Evolutionary conservation across 2,888 invertebrate species (phyloP).

Genomic region (Yponomeuta evonymella): DNA sequence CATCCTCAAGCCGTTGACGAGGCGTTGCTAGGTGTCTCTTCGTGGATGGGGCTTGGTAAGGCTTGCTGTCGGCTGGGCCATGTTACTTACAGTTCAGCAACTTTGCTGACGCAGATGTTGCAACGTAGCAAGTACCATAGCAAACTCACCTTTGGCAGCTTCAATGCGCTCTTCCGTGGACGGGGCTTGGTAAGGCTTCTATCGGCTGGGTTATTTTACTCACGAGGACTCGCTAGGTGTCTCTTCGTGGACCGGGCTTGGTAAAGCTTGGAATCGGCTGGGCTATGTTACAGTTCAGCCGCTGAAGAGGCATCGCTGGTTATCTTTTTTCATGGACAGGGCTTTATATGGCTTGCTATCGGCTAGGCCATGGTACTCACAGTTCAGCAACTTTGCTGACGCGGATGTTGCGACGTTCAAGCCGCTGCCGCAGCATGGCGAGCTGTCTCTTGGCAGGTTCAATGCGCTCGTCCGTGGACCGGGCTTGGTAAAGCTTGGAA

Average conservation of each 20-base stretch:
- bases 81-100: slow-evolving; percentile 93
- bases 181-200: slow-evolving; percentile 19
- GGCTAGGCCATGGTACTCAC: slow-evolving; percentile 74
- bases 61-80: no score
- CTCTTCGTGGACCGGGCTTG: slow-evolving; percentile 45
- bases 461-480: slow-evolving; percentile 43
- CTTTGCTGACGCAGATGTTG: slow-evolving; percentile 94
- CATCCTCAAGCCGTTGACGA: slow-evolving; percentile 88
- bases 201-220: no score
- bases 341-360: no score
- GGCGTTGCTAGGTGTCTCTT: slow-evolving; percentile 83
- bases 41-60: slow-evolving; percentile 32
- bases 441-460: slow-evolving; percentile 82
- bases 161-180: slow-evolving; percentile 41
- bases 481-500: slow-evolving; percentile 12
- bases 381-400: slow-evolving; percentile 96
- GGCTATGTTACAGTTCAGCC: slow-evolving; percentile 86
- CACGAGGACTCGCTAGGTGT: slow-evolving; percentile 83
- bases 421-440: slow-evolving; percentile 81
- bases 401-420: slow-evolving; percentile 92
- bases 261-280: no score
- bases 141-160: slow-evolving; percentile 89
- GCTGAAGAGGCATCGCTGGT: slow-evolving; percentile 83
- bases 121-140: slow-evolving; percentile 82
- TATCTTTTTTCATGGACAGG: slow-evolving; percentile 72